Conservation (phyloP, 2,797 vertebrate genomes). For the Peromyscus melanophrys region DNA sequence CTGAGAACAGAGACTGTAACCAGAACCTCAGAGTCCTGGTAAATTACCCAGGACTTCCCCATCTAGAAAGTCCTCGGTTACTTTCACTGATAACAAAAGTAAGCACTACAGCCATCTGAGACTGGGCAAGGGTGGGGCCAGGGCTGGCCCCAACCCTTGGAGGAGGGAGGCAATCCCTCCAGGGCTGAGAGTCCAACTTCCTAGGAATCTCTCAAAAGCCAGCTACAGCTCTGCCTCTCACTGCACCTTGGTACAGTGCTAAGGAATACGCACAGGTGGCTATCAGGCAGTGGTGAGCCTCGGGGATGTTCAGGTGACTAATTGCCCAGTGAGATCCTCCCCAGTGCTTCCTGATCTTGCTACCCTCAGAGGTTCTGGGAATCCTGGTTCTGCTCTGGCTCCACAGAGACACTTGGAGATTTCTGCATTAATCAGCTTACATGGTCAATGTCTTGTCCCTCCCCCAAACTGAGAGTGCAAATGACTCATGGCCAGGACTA, state of each 20-base stretch:
- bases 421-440: background rate
- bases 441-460: background rate
- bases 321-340: background rate
- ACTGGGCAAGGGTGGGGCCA: background rate
- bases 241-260: background rate
- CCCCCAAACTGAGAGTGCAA: background rate
- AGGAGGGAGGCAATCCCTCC: background rate
- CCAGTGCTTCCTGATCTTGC: background rate
- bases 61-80: constrained; percentile 47
- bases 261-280: background rate
- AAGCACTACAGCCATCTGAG: background rate
- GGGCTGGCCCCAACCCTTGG: background rate
- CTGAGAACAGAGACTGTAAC: background rate
- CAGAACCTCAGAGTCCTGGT: background rate
- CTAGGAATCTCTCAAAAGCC: background rate
- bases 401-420: background rate
- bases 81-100: constrained; percentile 57
- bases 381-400: background rate
- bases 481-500: background rate
- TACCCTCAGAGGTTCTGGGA: background rate
- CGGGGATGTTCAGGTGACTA: background rate
- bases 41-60: constrained; percentile 56
- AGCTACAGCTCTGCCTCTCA: background rate
- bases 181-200: background rate
- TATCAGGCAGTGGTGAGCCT: background rate